A percentile compares a stretch with the other conserved stretches of the same genome.
phyloP scores from a whole-genome alignment of 2,113 vertebrate genomes.

The Hystrix brachyura region DNA sequence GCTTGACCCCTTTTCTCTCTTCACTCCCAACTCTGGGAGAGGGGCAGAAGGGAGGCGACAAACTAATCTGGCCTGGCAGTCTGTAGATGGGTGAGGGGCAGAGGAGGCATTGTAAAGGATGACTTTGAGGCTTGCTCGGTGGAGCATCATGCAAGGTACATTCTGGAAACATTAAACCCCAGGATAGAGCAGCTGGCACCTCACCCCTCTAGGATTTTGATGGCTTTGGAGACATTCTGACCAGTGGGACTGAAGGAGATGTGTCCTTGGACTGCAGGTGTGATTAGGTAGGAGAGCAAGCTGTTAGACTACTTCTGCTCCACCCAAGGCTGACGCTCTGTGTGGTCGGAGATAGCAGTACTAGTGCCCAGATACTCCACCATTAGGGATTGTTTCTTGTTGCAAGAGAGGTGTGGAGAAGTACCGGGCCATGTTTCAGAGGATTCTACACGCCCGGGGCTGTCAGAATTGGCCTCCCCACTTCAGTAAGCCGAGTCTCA shows the following conservation, averaged over 20 bases:
- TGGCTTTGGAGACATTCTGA: background rate
- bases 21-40: background rate
- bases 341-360: background rate
- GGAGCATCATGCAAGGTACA: background rate
- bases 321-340: background rate
- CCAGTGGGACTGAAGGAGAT: background rate
- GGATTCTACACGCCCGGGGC: background rate
- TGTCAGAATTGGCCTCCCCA: background rate
- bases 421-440: background rate
- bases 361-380: background rate
- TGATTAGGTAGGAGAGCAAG: background rate
- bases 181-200: background rate
- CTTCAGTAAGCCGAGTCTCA: background rate
- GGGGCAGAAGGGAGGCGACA: background rate
- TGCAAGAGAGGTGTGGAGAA: background rate
- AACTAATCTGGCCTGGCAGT: background rate
- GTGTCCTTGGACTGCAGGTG: background rate
- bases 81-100: background rate
- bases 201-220: background rate
- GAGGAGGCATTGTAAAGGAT: background rate
- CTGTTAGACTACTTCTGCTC: background rate
- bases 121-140: background rate
- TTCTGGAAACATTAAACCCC: conserved; percentile 13
- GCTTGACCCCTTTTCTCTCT: background rate
- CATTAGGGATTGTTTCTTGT: background rate